These are phyloP conservation scores for Nomada ferruginata DNA, from an alignment of 2,888 invertebrate species.

Conservation along the genomic window DNA sequence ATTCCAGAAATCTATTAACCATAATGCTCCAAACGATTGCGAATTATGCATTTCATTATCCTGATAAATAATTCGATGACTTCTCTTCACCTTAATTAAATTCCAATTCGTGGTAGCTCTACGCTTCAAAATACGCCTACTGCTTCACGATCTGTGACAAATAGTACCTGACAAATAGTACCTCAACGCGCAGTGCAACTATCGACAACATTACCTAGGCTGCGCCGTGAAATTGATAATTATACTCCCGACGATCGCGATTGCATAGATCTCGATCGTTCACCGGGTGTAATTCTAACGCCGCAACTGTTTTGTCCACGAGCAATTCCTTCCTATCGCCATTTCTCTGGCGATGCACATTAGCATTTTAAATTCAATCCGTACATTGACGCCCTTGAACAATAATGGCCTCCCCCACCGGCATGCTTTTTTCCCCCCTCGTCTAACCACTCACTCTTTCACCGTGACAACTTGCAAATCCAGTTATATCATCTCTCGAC, in stretches of 20 bases:
- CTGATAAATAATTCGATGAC: too few relatives aligned
- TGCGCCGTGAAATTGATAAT: not conserved
- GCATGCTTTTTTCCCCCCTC: slow-evolving; percentile 25
- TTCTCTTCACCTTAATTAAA: too few relatives aligned
- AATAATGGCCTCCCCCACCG: slow-evolving; percentile 62
- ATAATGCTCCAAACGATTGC: too few relatives aligned
- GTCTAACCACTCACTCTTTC: slow-evolving; percentile 52
- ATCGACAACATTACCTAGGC: too few relatives aligned
- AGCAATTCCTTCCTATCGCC: slow-evolving; percentile 35
- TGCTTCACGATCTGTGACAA: too few relatives aligned
- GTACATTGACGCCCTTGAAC: slow-evolving; percentile 71
- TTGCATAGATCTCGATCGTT: not conserved
- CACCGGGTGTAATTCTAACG: not conserved
- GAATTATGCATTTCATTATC: too few relatives aligned
- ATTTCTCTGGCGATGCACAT: slow-evolving; percentile 65
- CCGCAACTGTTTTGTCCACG: not conserved
- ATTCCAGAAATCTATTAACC: too few relatives aligned
- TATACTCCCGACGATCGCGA: not conserved
- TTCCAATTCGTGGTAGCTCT: too few relatives aligned
- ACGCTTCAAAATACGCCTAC: too few relatives aligned
- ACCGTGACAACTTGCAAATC: slow-evolving; percentile 61
- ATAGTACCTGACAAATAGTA: too few relatives aligned
- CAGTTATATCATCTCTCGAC: slow-evolving; percentile 69
- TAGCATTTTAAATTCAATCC: slow-evolving; percentile 72
- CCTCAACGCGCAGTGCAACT: too few relatives aligned